These are phyloP conservation scores for Hestina assimilis DNA, from an alignment of 1,140 invertebrate species.

Conservation along the genomic window DNA sequence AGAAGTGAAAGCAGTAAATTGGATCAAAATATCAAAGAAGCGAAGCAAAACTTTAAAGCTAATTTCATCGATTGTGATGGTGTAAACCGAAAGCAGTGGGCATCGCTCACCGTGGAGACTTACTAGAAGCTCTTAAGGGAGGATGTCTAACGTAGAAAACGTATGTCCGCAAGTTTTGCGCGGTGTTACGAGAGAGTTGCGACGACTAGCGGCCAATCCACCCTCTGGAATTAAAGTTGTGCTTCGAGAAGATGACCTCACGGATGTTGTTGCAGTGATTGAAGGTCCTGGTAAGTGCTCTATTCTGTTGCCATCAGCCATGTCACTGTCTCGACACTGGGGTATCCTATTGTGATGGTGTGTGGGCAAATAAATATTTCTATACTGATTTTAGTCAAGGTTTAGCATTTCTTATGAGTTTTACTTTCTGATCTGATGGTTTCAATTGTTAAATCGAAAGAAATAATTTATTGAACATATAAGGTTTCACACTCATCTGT, in stretches of 20 bases:
- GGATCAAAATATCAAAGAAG: background rate
- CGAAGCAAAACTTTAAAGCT: background rate
- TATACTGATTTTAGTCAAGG: too few relatives aligned
- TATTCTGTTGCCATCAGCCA: background rate
- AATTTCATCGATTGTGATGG: conserved; percentile 16
- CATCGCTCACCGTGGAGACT: conserved; percentile 15
- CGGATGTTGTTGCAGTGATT: conserved; percentile 57
- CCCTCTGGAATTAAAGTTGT: conserved; percentile 60
- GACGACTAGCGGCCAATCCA: conserved; percentile 51
- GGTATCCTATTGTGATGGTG: too few relatives aligned
- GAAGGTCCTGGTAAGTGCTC: conserved; percentile 53
- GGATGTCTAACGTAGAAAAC: conserved; percentile 70
- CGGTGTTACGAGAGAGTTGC: conserved; percentile 53
- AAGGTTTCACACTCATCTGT: too few relatives aligned
- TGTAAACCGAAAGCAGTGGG: conserved; percentile 20
- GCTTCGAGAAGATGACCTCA: conserved; percentile 60
- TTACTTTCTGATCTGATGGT: too few relatives aligned
- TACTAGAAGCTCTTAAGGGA: conserved; percentile 1
- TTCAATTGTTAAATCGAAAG: too few relatives aligned
- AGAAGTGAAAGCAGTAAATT: background rate
- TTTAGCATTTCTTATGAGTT: too few relatives aligned
- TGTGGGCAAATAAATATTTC: too few relatives aligned
- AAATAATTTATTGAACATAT: too few relatives aligned
- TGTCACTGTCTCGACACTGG: too few relatives aligned
- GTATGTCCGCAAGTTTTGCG: conserved; percentile 64